Evolutionary conservation across 1,140 invertebrate species (phyloP), one percentile per base, ranked within the genome.

Genomic region (Phortica variegata): DNA sequence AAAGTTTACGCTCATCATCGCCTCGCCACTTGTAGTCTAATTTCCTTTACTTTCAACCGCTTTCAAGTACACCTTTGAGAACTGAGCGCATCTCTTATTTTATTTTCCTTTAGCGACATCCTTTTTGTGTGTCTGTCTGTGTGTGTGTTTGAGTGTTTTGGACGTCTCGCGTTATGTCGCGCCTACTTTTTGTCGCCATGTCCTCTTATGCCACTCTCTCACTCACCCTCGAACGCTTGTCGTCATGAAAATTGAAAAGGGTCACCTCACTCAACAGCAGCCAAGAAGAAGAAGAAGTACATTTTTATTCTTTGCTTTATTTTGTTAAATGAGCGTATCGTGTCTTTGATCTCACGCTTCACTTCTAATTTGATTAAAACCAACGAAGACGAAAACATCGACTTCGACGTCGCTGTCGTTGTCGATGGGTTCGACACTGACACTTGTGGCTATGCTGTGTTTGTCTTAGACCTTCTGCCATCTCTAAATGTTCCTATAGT

Each of bases 291-390:
- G n/a, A n/a, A n/a, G n/a, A n/a, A n/a, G 23, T 26, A 26, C 10
- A 6, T 26, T 26, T 26, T 26, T 26, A 6, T 26, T 26, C 10
- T 26, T 10, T 26, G 5, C 23, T 26, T 36, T 36, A 46, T 20
- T 34, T 23, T 8, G 32, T 36, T 38, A 21, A 21, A 52, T 45
- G 39, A 48, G 31, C 23, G 34, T 43, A 40, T 40, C 52, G 34
- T 47, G 23, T 40, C 46, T 71, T 71, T 71, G 66, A 71, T 71
- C 66, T 71, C 54, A 71, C 58, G 66, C 66, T 66, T 71, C 66
- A 52, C 42, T 58, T 66, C 54, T 71, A 71, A 71, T 71, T 71
- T 71, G 66, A 71, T 71, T 71, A 70, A 66, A 66, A 71, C 65
- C 65, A 57, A 31, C 29, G 29, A 31, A 12, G 7, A 31, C 29